These are phyloP conservation scores for Xiphias gladius DNA, from an alignment of 2,113 vertebrate species.

Conservation along the genomic window DNA sequence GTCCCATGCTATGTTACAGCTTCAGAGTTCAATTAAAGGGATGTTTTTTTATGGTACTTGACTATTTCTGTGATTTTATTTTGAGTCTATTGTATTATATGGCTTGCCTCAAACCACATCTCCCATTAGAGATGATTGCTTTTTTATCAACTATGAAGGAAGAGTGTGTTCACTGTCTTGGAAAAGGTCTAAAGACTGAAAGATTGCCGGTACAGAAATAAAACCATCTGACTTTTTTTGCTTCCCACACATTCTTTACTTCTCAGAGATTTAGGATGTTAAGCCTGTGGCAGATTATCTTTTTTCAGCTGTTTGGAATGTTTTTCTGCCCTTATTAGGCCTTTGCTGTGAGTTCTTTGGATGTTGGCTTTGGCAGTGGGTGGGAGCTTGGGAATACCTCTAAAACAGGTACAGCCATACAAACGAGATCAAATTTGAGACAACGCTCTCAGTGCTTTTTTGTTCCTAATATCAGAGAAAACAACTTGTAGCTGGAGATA, in stretches of 20 bases:
- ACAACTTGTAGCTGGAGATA: conserved; percentile 18
- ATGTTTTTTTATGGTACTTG: conserved; percentile 17
- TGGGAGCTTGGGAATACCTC: conserved; percentile 39
- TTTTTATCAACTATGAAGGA: conserved; percentile 11
- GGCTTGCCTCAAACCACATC: conserved; percentile 46
- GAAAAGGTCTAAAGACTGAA: conserved; percentile 37
- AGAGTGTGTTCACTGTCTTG: conserved; percentile 10
- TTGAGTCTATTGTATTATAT: conserved; percentile 27
- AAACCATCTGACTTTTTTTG: conserved; percentile 26
- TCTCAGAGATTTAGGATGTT: conserved; percentile 40
- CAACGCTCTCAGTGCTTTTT: conserved; percentile 2
- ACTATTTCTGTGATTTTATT: conserved; percentile 40
- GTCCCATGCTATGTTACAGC: conserved; percentile 27
- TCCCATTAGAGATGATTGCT: conserved; percentile 46
- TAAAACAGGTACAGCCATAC: conserved; percentile 40
- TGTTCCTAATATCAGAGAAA: conserved; percentile 21
- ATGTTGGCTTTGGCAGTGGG: conserved; percentile 32
- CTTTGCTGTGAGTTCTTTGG: conserved; percentile 31
- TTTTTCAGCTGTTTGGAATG: conserved; percentile 45
- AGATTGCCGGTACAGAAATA: conserved; percentile 10
- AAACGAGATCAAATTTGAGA: conserved; percentile 23
- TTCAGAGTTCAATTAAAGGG: conserved; percentile 40
- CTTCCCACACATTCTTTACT: conserved; percentile 40
- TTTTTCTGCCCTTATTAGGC: conserved; percentile 58
- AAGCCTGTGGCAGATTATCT: conserved; percentile 48